These are phyloP conservation scores for Myotis lucifugus DNA, from an alignment of 2,113 vertebrate species.

Conservation along the genomic window DNA sequence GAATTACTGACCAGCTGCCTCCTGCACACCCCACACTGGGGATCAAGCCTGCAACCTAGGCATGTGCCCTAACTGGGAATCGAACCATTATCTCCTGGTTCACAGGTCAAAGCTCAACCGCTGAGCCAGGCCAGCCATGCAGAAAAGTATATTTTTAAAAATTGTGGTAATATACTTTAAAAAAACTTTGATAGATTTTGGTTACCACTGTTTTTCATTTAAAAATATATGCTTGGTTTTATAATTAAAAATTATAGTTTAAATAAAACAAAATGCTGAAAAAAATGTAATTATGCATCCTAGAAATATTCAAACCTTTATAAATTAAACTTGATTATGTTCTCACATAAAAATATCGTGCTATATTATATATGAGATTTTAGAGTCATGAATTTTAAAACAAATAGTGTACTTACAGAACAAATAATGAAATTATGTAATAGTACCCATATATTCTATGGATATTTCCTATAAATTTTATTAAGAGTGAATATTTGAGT, in stretches of 20 bases:
- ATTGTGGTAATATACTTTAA: background rate
- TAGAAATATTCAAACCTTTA: slow-evolving; percentile 14
- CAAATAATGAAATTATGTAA: slow-evolving; percentile 11
- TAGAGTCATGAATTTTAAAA: slow-evolving; percentile 24
- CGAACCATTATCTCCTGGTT: too few species aligned
- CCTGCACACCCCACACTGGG: too few species aligned
- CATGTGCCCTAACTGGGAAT: too few species aligned
- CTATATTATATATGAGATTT: background rate
- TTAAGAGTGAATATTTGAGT: slow-evolving; percentile 21
- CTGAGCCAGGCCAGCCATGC: too few species aligned
- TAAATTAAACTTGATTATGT: slow-evolving; percentile 22
- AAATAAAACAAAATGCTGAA: slow-evolving; percentile 43
- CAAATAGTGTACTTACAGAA: background rate
- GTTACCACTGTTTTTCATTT: background rate
- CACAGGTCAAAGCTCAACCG: too few species aligned
- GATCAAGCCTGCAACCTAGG: too few species aligned
- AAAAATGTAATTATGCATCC: background rate
- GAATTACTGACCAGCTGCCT: too few species aligned
- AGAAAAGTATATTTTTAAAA: background rate
- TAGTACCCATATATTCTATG: background rate
- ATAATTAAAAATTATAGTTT: background rate
- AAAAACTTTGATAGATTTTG: background rate
- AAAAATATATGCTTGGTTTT: background rate
- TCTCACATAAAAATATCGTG: slow-evolving; percentile 4
- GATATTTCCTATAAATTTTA: slow-evolving; percentile 17